Evolutionary conservation across 2,888 invertebrate species (phyloP), one percentile per base, ranked within the genome.

Genomic region (Uloborus plumipes): DNA sequence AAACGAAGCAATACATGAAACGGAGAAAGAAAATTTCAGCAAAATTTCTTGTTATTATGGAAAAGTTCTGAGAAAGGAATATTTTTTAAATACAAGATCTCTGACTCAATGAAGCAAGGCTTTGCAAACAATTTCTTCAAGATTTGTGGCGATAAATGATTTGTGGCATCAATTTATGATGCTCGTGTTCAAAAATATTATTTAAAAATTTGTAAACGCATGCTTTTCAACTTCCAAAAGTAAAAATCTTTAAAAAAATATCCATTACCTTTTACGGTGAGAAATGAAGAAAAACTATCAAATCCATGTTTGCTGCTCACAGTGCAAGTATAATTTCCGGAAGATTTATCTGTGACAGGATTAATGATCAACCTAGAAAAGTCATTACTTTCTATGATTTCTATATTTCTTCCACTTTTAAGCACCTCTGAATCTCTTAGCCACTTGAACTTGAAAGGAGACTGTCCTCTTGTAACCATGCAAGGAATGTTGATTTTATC

Each of bases 281-380:
- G 59, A 59, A 64, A 70, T 4, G 75, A 65, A 13, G 75, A 74
- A 31, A 59, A 75, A n/a, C 39, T 81, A 18, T 71, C 75, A 14
- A 18, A 70, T 49, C 79, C 84, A 22, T 58, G 6, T 0, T 47
- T 50, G n/a, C 55, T 74, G 26, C 59, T 74, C 16, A 84, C 79
- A 1, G 59, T 15, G 22, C 84, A 84, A 2, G 84, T 74, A 13
- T 78, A 84, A 49, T 84, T 78, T 59, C 84, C 84, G 15, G 53
- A 50, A 20, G 73, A 73, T 0, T 26, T 47, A 2, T 73, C 71
- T 55, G 62, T 66, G 3, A 78, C 61, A 2, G 73, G 83, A 39
- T 76, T 62, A 9, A 83, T 16, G 2, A 47, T 20, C 0, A 83
- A 39, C 15, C 58, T 77, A 0, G 83, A 77, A 16, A 59, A 61